phyloP scores from a whole-genome alignment of 2,888 invertebrate species.

The Eupsilia transversa region DNA sequence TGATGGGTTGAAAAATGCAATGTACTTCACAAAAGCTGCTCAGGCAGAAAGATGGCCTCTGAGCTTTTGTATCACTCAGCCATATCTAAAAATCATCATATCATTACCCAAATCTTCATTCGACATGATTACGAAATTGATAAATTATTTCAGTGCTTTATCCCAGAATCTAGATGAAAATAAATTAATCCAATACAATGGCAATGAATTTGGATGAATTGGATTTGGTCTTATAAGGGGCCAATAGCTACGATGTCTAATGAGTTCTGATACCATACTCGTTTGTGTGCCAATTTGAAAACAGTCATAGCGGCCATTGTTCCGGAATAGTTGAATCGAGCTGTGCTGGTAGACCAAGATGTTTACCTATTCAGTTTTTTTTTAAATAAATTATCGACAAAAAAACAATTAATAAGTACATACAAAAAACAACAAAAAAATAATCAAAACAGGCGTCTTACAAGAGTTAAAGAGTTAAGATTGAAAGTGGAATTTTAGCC shows the following conservation, averaged over 20 bases:
- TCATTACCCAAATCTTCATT: neutral
- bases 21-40: neutral
- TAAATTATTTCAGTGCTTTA: neutral
- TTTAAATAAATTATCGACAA: neutral
- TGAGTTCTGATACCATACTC: conserved; percentile 18
- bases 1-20: neutral
- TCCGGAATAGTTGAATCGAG: neutral
- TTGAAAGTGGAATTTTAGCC: neutral
- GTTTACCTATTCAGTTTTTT: neutral
- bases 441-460: neutral
- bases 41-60: neutral
- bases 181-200: neutral
- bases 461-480: neutral
- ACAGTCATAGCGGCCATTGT: neutral
- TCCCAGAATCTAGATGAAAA: neutral
- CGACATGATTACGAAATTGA: neutral
- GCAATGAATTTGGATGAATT: neutral
- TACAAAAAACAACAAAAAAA: neutral
- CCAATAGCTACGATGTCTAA: conserved; percentile 5
- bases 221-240: conserved; percentile 18
- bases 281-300: neutral
- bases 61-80: neutral
- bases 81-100: neutral
- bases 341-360: neutral
- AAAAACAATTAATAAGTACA: neutral